A percentile compares a stretch with the other conserved stretches of the same genome.
These are phyloP conservation scores for Pelmatolapia mariae DNA, from an alignment of 2,113 vertebrate species.

Conservation along the genomic window DNA sequence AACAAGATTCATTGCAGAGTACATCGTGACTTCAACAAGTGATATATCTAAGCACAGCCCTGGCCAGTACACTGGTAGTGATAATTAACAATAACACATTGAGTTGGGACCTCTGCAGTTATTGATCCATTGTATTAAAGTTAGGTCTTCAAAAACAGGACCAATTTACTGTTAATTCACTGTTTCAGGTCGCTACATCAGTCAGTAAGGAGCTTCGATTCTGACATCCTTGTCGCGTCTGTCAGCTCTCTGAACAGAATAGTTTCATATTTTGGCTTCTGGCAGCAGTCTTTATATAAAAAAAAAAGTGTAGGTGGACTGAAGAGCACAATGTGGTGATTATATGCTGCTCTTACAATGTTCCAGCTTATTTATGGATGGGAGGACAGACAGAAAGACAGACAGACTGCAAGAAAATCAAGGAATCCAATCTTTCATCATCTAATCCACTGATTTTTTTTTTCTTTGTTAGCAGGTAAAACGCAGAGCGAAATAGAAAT, in stretches of 20 bases:
- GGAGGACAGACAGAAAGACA: not conserved
- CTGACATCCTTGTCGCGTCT: not conserved
- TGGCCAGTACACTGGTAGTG: not conserved
- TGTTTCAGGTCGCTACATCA: not conserved
- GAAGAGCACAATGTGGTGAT: not conserved
- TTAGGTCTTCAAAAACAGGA: not conserved
- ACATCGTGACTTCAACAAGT: not conserved
- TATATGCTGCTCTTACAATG: not conserved
- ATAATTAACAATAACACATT: slow-evolving; percentile 18
- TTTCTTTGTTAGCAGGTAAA: not conserved
- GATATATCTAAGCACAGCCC: not conserved
- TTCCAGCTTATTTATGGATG: not conserved
- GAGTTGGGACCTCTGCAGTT: not conserved
- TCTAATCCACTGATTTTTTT: not conserved
- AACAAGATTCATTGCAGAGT: not conserved
- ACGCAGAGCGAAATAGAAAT: not conserved
- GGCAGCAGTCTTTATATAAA: not conserved
- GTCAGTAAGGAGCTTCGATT: not conserved
- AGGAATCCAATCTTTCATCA: not conserved
- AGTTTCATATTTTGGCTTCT: not conserved
- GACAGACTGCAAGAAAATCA: not conserved
- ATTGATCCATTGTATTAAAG: not conserved
- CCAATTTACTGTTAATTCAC: slow-evolving; percentile 1
- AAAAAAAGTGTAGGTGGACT: not conserved
- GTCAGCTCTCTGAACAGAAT: not conserved